These are phyloP conservation scores for Acrocephalus kingi DNA, from an alignment of 2,113 vertebrate genomes.

Conservation along the genomic window DNA sequence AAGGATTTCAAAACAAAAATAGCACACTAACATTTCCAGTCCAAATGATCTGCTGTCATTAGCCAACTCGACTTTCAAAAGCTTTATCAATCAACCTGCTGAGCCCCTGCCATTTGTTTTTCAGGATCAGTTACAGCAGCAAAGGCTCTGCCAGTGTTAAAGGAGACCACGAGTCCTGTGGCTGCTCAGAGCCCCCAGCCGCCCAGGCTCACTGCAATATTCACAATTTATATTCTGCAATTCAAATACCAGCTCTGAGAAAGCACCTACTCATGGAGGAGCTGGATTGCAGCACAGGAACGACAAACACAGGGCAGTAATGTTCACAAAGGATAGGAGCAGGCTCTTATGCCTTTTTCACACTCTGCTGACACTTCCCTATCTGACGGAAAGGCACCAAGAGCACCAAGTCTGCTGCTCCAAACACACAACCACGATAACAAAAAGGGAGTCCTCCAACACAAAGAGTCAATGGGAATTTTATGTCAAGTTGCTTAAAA, in stretches of 20 bases:
- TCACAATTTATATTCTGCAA: neutral
- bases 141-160: neutral
- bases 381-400: neutral
- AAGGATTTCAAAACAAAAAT: conserved; percentile 35
- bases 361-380: neutral
- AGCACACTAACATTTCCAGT: conserved; percentile 26
- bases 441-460: neutral
- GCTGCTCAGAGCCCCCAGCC: neutral
- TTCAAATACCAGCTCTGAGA: neutral
- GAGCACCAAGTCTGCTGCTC: neutral
- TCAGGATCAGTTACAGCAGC: neutral
- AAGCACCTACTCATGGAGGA: neutral
- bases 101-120: neutral
- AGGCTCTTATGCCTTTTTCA: neutral
- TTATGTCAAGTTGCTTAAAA: neutral
- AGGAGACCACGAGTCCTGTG: neutral
- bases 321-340: neutral
- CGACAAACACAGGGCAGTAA: neutral
- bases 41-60: neutral
- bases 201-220: neutral
- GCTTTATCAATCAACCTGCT: neutral
- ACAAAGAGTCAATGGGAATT: neutral
- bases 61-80: conserved; percentile 5
- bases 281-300: neutral
- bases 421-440: neutral